These are phyloP conservation scores for Bovichtus diacanthus DNA, from an alignment of 2,797 vertebrate genomes.

Conservation along the genomic window DNA sequence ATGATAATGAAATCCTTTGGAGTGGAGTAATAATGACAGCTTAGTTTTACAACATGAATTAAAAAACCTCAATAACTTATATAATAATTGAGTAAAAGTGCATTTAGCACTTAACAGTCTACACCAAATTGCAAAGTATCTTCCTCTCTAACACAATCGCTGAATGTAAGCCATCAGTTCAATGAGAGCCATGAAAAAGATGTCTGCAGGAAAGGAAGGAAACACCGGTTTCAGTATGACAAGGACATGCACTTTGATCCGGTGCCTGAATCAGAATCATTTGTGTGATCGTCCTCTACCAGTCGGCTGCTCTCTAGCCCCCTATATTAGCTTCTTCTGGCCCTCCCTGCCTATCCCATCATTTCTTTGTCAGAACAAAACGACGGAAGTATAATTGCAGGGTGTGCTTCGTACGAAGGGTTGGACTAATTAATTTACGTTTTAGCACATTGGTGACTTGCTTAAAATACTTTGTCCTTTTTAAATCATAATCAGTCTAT, in stretches of 20 bases:
- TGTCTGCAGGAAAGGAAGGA: neutral
- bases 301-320: neutral
- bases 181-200: too few species aligned
- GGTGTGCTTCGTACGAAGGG: neutral
- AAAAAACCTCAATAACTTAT: too few species aligned
- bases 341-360: slow-evolving; percentile 1
- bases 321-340: neutral
- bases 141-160: neutral
- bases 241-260: neutral
- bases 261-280: neutral
- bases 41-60: too few species aligned
- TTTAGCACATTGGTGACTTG: neutral
- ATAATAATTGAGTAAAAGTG: too few species aligned
- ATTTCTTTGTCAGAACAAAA: neutral
- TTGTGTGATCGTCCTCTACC: neutral
- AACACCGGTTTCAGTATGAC: slow-evolving; percentile 9
- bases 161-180: too few species aligned
- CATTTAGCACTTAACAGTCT: neutral
- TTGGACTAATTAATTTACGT: slow-evolving; percentile 12
- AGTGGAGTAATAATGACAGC: too few species aligned
- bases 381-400: slow-evolving; percentile 7
- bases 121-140: neutral
- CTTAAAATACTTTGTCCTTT: neutral
- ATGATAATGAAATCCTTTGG: accelerated
- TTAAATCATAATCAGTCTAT: neutral